A percentile compares a stretch with the other conserved stretches of the same genome.
phyloP scores from a whole-genome alignment of 2,113 vertebrate genomes.

The Muntiacus muntjak region DNA sequence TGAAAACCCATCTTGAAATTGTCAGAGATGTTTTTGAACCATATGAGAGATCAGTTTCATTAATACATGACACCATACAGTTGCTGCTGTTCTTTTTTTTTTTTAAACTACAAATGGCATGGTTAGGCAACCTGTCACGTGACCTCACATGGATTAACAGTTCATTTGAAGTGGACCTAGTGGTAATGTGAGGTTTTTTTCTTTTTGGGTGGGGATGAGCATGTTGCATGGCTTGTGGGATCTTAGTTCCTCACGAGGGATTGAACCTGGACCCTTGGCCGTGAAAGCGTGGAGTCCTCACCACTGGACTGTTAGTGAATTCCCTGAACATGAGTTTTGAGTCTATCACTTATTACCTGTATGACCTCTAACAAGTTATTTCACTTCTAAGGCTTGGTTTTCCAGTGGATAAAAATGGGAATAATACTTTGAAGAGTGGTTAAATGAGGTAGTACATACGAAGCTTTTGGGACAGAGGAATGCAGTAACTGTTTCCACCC shows the following conservation, averaged over 20 bases:
- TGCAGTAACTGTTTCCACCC: neutral
- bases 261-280: neutral
- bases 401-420: neutral
- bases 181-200: neutral
- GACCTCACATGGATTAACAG: slow-evolving; percentile 5
- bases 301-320: neutral
- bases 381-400: neutral
- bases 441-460: neutral
- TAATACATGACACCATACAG: neutral
- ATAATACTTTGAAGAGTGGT: neutral
- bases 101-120: neutral
- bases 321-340: slow-evolving; percentile 10
- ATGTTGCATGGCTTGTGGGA: neutral
- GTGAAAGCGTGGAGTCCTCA: neutral
- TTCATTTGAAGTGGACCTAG: neutral
- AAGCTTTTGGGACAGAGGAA: neutral
- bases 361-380: slow-evolving; percentile 2
- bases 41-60: neutral
- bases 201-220: neutral
- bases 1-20: slow-evolving; percentile 33
- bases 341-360: neutral
- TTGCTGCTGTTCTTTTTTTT: neutral
- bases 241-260: neutral
- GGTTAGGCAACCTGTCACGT: neutral
- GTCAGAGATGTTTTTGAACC: slow-evolving; percentile 26